These are phyloP conservation scores for Hypena proboscidalis DNA, from an alignment of 2,888 invertebrate species.

Conservation along the genomic window DNA sequence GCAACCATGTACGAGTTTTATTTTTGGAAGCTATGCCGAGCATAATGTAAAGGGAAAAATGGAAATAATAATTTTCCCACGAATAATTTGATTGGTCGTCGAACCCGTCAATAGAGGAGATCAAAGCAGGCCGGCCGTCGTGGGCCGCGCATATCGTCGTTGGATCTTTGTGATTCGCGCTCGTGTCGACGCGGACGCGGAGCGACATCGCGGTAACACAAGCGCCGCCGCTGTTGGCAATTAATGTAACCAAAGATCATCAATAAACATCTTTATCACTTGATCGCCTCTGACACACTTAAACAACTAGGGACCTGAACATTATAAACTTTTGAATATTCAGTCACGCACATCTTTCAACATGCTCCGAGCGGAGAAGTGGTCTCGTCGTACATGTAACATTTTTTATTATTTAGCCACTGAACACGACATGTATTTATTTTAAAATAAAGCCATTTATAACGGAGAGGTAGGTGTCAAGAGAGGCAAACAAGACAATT, in stretches of 20 bases:
- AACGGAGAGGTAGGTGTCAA: slow-evolving; percentile 40
- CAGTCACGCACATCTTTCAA: slow-evolving; percentile 76
- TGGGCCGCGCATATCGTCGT: slow-evolving; percentile 67
- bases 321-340: slow-evolving; percentile 73
- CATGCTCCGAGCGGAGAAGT: slow-evolving; percentile 46
- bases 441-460: slow-evolving; percentile 44
- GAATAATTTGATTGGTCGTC: slow-evolving; percentile 77
- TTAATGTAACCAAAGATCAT: slow-evolving; percentile 82
- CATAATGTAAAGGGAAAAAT: slow-evolving; percentile 22
- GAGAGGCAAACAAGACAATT: slow-evolving; percentile 40
- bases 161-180: slow-evolving; percentile 81
- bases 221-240: slow-evolving; percentile 81
- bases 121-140: slow-evolving; percentile 71
- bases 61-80: slow-evolving; percentile 48
- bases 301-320: slow-evolving; percentile 68
- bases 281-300: slow-evolving; percentile 79
- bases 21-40: background rate
- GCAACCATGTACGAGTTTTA: no score
- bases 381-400: slow-evolving; percentile 32
- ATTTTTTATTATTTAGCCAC: slow-evolving; percentile 53
- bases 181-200: slow-evolving; percentile 63
- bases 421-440: slow-evolving; percentile 43
- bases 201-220: slow-evolving; percentile 68
- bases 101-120: slow-evolving; percentile 68
- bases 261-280: slow-evolving; percentile 84